Conservation (phyloP, 2,888 invertebrate genomes). For the Drosophila maculinotata region DNA sequence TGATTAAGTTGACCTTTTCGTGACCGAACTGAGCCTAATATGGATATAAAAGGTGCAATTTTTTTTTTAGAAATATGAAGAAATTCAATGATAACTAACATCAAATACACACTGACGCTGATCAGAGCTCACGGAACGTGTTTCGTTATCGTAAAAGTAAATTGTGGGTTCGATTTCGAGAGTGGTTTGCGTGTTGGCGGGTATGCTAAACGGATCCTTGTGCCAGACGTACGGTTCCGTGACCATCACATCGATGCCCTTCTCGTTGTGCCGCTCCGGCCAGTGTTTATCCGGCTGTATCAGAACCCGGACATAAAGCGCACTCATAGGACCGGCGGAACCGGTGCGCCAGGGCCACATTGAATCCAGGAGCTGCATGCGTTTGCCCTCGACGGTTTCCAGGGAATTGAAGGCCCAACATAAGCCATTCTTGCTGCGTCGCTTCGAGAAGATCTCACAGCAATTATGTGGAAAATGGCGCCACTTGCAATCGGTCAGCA, state of each 20-base stretch:
- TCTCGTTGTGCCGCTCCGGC: constrained; percentile 62
- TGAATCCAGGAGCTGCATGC: constrained; percentile 61
- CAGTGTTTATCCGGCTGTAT: constrained; percentile 75
- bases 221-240: constrained; percentile 81
- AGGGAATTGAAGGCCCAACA: constrained; percentile 86
- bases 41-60: no score
- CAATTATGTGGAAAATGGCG: constrained; percentile 83
- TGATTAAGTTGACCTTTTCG: no score
- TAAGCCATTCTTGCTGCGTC: constrained; percentile 85
- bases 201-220: constrained; percentile 65
- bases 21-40: no score
- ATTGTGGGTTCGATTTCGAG: constrained; percentile 81
- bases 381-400: constrained; percentile 71
- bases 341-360: constrained; percentile 80
- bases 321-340: constrained; percentile 74
- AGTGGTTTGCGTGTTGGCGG: constrained; percentile 76
- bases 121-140: constrained; percentile 69
- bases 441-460: constrained; percentile 85
- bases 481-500: constrained; percentile 85
- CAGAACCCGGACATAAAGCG: constrained; percentile 63
- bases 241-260: constrained; percentile 79
- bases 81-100: constrained; percentile 58
- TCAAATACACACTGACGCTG: constrained; percentile 79
- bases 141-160: constrained; percentile 80
- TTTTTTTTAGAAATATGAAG: no score